Percentiles rank a stretch among this genome's conserved stretches.
phyloP scores from a whole-genome alignment of 2,888 invertebrate genomes.

The Acronicta alni region DNA sequence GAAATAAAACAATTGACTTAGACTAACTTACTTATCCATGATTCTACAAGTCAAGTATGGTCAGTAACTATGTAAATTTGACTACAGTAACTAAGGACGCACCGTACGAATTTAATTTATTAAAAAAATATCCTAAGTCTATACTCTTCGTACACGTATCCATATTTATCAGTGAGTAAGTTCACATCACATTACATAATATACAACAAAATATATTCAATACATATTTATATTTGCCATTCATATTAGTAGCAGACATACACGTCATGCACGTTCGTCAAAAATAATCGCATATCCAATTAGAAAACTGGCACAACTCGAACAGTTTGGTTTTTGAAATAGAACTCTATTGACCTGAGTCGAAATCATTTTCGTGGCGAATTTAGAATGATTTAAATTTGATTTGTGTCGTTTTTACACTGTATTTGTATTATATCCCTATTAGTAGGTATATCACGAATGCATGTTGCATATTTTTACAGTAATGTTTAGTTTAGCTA shows the following conservation, averaged over 20 bases:
- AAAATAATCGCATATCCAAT: conserved; percentile 8
- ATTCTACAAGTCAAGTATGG: too few relatives aligned
- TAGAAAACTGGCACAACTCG: conserved; percentile 2
- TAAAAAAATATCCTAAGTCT: conserved; percentile 10
- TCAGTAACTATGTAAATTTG: too few relatives aligned
- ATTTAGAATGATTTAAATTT: neutral
- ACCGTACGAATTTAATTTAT: too few relatives aligned
- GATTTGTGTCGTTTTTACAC: neutral
- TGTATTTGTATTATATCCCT: neutral
- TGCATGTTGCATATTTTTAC: conserved; percentile 26
- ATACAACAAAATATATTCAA: conserved; percentile 10
- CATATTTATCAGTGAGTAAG: conserved; percentile 45
- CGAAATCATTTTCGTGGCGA: neutral
- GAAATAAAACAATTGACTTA: too few relatives aligned
- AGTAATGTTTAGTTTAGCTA: neutral
- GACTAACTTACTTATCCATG: too few relatives aligned
- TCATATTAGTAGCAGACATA: conserved; percentile 26
- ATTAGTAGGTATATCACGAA: conserved; percentile 2
- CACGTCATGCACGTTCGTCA: conserved; percentile 18
- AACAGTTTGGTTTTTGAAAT: neutral
- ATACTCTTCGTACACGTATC: neutral
- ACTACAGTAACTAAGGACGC: too few relatives aligned
- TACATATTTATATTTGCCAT: conserved; percentile 29
- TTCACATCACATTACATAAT: conserved; percentile 24
- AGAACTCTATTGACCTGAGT: neutral